Base-by-base conservation (phyloP, 2,797 vertebrate genomes). In the Epinephelus awoara region DNA sequence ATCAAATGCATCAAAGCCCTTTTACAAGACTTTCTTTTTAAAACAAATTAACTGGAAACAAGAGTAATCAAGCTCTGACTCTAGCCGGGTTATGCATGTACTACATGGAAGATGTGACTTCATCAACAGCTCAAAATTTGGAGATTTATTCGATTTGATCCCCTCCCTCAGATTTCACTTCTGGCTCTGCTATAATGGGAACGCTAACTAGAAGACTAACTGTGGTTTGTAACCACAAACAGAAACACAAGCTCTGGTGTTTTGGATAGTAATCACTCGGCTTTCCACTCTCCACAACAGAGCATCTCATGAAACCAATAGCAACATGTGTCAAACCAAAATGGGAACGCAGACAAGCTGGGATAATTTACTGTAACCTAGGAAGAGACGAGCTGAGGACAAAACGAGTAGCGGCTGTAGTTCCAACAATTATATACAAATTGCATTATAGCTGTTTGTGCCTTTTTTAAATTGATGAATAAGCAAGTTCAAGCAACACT, bases 211-310 rank as follows among this genome's bases (percentile, higher is more conserved):
- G 59, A 81, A 68, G 56, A 75, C 74, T 57, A 67, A 82, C 71
- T n/a, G 52, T 64, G 67, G 72, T 67, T 74, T 55, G 34, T 46
- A 21, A 79, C 87, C 80, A 82, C 85, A 85, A 88, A 85, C 59
- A 82, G 70, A 90, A 92, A 84, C 76, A 82, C 66, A 72, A 85
- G 73, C 66, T 75, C 71, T 81, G 73, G 25, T 82, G 78, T 82
- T 77, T 79, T 89, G 78, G 55, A 84, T 34, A 12, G 70, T 58
- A 85, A 84, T 80, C 85, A 77, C 82, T 88, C 78, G 75, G 75
- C 34, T 75, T 70, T 83, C 67, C 59, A 42, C 55, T 79, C 46
- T 79, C 38, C 79, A 80, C 72, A 87, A 80, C 76, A 81, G 46
- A 79, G 62, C 11, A 38, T 75, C 78, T 89, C 67, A 85, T 25